These are phyloP conservation scores for Yasuhikotakia modesta DNA, from an alignment of 2,797 vertebrate genomes.

Conservation along the genomic window DNA sequence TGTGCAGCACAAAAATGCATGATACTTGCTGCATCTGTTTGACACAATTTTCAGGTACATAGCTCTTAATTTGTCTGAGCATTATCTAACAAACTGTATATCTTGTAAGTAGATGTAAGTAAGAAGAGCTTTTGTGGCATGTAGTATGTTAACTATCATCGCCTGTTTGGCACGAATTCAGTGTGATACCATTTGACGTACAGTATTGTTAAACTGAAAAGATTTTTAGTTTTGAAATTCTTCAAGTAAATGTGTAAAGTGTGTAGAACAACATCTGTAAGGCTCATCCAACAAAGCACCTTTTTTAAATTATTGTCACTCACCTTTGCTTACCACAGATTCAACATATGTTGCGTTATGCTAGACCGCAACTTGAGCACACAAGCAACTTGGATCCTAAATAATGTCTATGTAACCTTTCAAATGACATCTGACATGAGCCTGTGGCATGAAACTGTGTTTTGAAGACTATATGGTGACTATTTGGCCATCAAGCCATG, in stretches of 20 bases:
- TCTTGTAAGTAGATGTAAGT: conserved; percentile 33
- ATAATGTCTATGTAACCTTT: neutral
- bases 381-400: neutral
- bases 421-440: neutral
- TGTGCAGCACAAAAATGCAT: neutral
- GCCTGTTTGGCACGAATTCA: conserved; percentile 10
- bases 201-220: neutral
- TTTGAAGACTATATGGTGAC: neutral
- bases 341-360: neutral
- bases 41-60: conserved; percentile 16
- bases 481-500: neutral
- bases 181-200: neutral
- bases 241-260: neutral
- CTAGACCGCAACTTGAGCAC: neutral
- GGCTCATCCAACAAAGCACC: neutral
- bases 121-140: neutral
- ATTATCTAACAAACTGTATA: conserved; percentile 1
- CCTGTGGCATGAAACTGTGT: neutral
- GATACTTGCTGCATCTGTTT: conserved; percentile 4
- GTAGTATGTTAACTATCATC: neutral
- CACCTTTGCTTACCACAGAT: neutral
- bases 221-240: neutral
- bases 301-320: neutral
- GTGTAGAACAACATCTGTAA: neutral
- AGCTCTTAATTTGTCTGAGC: neutral